A percentile compares a stretch with the other conserved stretches of the same genome.
Conservation (phyloP, 2,888 invertebrate species). For the Coenonympha glycerion region DNA sequence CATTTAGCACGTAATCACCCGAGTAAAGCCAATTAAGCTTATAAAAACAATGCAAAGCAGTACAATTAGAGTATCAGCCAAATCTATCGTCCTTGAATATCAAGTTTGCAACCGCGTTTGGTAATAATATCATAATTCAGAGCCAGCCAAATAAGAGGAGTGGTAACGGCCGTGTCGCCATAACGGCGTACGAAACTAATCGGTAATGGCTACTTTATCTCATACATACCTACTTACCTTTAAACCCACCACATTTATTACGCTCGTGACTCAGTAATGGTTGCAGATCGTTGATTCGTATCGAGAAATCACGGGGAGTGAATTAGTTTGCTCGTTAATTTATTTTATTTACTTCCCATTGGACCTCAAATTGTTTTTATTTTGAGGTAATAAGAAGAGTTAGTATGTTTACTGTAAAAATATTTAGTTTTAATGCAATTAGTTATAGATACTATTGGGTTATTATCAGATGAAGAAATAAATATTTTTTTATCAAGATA, state of each 20-base stretch:
- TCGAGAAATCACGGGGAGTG: constrained; percentile 1
- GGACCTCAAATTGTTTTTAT: too few relatives aligned
- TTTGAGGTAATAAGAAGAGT: too few relatives aligned
- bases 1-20: too few relatives aligned
- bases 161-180: constrained; percentile 6
- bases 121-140: not conserved
- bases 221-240: constrained; percentile 3
- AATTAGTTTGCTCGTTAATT: not conserved
- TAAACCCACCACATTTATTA: constrained; percentile 6
- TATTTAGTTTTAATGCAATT: not conserved
- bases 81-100: too few relatives aligned
- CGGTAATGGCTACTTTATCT: constrained; percentile 19
- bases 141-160: not conserved
- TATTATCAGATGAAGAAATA: too few relatives aligned
- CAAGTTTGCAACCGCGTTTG: not conserved
- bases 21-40: too few relatives aligned
- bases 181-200: constrained; percentile 21
- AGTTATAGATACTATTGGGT: not conserved
- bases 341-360: too few relatives aligned
- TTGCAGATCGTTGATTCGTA: constrained; percentile 2
- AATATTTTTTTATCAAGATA: too few relatives aligned
- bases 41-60: too few relatives aligned
- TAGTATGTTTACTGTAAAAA: too few relatives aligned
- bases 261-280: constrained; percentile 5
- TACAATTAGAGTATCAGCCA: too few relatives aligned